Base-by-base conservation (phyloP, 1,140 invertebrate genomes). In the Temnothorax curvispinosus region DNA sequence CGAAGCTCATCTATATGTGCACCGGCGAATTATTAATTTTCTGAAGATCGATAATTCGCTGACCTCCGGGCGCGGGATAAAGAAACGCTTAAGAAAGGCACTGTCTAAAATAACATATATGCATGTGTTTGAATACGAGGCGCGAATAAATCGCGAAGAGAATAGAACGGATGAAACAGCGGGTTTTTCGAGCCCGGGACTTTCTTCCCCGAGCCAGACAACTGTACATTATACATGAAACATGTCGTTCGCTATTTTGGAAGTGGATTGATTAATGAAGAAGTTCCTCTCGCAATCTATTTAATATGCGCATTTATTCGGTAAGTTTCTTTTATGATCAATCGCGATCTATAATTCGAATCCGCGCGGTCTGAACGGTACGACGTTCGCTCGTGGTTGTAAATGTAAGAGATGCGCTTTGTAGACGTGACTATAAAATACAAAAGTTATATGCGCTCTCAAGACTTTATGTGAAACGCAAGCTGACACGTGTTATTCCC, bases 11-110 rank as follows among this genome's bases (percentile, higher is more conserved):
- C 32, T 50, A 27, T 41, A n/a, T 44, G 54, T 9, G 80, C 67
- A 11, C 38, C 11, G 21, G 65, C 44, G 67, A 54, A 74, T 72
- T 82, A 50, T 50, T 47, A 82, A 74, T 74, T 74, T 27, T 18
- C 27, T 8, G 9, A 35, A 38, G 58, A 74, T 82, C 64, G 47
- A 72, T 47, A 74, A 74, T 82, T 82, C 54, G 18, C 8, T 47
- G 41, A 74, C 32, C 54, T 21, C 15, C 15, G 5, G n/a, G 9
- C 9, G 9, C 13, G 15, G n/a, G 2, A 18, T 35, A 47, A 58
- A 44, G n/a, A 11, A 35, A 35, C 18, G 8, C 3, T 18, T 11
- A 7, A 56, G n/a, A 2, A 35, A 41, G 13, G 5, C 4, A 15
- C 13, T 32, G n/a, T 47, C 18, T 58, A 74, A 82, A 74, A 82